Conservation (phyloP, 2,797 vertebrate genomes). For the Aulostomus chinensis region DNA sequence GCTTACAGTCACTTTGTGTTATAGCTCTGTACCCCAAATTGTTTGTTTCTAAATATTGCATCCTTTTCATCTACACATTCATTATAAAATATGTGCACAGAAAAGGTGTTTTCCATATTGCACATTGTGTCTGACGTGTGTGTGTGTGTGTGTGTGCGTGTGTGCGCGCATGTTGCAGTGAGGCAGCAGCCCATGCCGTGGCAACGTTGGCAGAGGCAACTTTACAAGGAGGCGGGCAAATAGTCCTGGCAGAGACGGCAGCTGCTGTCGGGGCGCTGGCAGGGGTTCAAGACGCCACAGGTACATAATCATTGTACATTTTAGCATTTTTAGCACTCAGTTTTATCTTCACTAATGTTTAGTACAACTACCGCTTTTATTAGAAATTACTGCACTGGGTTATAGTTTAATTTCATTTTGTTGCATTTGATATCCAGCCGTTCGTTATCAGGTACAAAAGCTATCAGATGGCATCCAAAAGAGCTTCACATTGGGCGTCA, state of each 20-base stretch:
- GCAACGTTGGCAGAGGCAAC: constrained; percentile 97
- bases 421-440: too few relatives aligned
- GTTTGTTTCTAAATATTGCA: too few relatives aligned
- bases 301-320: constrained; percentile 76
- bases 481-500: too few relatives aligned
- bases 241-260: constrained; percentile 95
- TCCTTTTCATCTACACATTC: too few relatives aligned
- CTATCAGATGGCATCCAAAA: too few relatives aligned
- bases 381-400: too few relatives aligned
- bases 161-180: constrained; percentile 79
- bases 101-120: neutral
- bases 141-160: constrained; percentile 32
- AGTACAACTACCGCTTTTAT: too few relatives aligned
- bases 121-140: constrained; percentile 11
- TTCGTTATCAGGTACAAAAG: too few relatives aligned
- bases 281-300: constrained; percentile 95
- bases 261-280: constrained; percentile 96
- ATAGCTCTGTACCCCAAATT: too few relatives aligned
- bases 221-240: constrained; percentile 96
- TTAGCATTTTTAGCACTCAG: too few relatives aligned
- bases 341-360: constrained; percentile 22
- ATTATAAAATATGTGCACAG: too few relatives aligned
- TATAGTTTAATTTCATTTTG: too few relatives aligned
- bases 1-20: neutral
- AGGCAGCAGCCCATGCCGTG: constrained; percentile 97